Conservation (phyloP, 1,140 invertebrate genomes). For the Stenopsyche tienmushanensis region DNA sequence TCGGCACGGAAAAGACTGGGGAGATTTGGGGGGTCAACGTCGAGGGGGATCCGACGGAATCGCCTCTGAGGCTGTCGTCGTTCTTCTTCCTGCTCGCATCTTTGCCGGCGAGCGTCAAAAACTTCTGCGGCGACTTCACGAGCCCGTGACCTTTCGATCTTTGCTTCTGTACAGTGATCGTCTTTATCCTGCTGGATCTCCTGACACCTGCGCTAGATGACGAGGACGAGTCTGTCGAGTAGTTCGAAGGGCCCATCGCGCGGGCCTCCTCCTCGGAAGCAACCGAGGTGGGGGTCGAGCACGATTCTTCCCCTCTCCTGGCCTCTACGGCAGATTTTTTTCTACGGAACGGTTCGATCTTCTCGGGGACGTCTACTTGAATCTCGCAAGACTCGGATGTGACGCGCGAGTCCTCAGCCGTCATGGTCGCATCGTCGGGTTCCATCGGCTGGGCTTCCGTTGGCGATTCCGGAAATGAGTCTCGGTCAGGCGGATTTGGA, state of each 20-base stretch:
- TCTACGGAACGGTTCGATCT: too few relatives aligned
- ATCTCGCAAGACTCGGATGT: not conserved
- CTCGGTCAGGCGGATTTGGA: not conserved
- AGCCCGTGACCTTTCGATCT: slow-evolving; percentile 60
- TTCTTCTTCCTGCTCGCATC: slow-evolving; percentile 32
- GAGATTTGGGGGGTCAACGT: slow-evolving; percentile 41
- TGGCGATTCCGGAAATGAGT: not conserved
- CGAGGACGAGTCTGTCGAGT: slow-evolving; percentile 51
- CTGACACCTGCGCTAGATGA: slow-evolving; percentile 55
- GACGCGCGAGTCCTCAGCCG: not conserved
- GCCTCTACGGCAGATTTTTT: not conserved
- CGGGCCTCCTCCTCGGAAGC: slow-evolving; percentile 50
- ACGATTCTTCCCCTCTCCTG: slow-evolving; percentile 45
- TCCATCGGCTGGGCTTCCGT: not conserved
- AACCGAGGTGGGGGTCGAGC: slow-evolving; percentile 51
- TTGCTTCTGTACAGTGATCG: slow-evolving; percentile 59
- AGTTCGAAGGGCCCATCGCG: slow-evolving; percentile 36
- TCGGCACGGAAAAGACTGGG: slow-evolving; percentile 51
- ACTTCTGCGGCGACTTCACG: slow-evolving; percentile 54
- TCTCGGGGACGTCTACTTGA: not conserved
- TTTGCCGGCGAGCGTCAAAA: slow-evolving; percentile 42
- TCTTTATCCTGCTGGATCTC: slow-evolving; percentile 61
- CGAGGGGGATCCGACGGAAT: not conserved
- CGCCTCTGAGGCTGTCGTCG: slow-evolving; percentile 7
- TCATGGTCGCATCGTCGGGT: not conserved